Percentiles rank a stretch among this genome's conserved stretches.
phyloP scores from a whole-genome alignment of 2,113 vertebrate genomes.

The Tupaia chinensis region DNA sequence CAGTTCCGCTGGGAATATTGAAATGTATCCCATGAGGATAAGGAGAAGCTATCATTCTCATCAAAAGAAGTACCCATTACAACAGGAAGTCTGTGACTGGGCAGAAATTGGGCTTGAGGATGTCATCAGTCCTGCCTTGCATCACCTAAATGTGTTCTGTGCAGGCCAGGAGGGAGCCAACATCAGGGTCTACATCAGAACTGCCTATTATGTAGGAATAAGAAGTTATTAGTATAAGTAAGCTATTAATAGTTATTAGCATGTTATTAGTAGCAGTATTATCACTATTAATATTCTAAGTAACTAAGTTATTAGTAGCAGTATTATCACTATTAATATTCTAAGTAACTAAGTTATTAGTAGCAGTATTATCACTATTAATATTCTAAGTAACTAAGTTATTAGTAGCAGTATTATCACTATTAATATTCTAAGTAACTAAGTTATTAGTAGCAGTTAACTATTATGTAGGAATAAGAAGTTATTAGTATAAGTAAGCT shows the following conservation, averaged over 20 bases:
- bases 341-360: not conserved
- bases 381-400: not conserved
- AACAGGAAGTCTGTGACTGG: not conserved
- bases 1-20: no score
- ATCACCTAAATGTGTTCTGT: not conserved
- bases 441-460: not conserved
- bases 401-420: not conserved
- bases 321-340: not conserved
- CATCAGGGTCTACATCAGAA: not conserved
- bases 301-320: not conserved
- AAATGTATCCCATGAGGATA: no score
- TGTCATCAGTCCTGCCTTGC: not conserved
- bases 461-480: no score
- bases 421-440: not conserved
- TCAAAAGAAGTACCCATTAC: not conserved
- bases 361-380: not conserved
- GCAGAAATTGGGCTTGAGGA: not conserved
- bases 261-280: not conserved
- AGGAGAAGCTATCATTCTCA: not conserved
- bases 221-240: not conserved
- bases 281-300: not conserved
- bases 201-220: not conserved
- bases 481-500: not conserved
- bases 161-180: not conserved
- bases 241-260: not conserved